Percentiles rank a stretch among this genome's conserved stretches.
These are phyloP conservation scores for Rugalucina vietnamica DNA, from an alignment of 2,888 invertebrate genomes.

Conservation along the genomic window DNA sequence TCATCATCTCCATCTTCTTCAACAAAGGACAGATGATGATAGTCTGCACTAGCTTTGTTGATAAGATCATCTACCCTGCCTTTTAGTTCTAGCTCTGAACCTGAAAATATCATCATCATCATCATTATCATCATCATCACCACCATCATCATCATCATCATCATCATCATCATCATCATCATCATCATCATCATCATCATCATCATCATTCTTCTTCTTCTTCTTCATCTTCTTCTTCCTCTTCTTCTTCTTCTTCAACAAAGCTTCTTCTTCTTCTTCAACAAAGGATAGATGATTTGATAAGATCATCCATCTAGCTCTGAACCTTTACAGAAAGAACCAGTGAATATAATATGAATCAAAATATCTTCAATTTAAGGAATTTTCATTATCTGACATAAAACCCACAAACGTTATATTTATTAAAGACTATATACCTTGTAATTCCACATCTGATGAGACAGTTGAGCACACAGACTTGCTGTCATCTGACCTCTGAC, in stretches of 20 bases:
- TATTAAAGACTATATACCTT: constrained; percentile 31
- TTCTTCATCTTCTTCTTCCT: constrained; percentile 21
- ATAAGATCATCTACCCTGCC: constrained; percentile 63
- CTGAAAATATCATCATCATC: constrained; percentile 7
- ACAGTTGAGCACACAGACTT: not conserved
- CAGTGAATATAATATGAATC: no score
- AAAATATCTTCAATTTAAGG: no score
- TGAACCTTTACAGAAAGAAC: no score
- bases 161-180: constrained; percentile 15
- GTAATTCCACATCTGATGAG: constrained; percentile 40
- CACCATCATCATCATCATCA: constrained; percentile 30
- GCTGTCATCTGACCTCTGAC: constrained; percentile 5
- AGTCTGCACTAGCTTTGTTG: constrained; percentile 51
- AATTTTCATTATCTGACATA: no score
- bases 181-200: constrained; percentile 18
- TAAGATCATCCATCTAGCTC: no score
- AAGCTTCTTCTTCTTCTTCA: no score
- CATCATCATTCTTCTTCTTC: not conserved
- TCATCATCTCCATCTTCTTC: constrained; percentile 56
- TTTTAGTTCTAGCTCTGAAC: constrained; percentile 42
- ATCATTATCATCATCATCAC: constrained; percentile 16
- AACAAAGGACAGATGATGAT: constrained; percentile 47
- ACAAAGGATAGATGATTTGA: no score
- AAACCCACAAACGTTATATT: not conserved
- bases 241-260: constrained; percentile 21